Evolutionary conservation across 2,888 invertebrate genomes (phyloP), one percentile per base, ranked within the genome.

Genomic region (Napeogenes inachia): DNA sequence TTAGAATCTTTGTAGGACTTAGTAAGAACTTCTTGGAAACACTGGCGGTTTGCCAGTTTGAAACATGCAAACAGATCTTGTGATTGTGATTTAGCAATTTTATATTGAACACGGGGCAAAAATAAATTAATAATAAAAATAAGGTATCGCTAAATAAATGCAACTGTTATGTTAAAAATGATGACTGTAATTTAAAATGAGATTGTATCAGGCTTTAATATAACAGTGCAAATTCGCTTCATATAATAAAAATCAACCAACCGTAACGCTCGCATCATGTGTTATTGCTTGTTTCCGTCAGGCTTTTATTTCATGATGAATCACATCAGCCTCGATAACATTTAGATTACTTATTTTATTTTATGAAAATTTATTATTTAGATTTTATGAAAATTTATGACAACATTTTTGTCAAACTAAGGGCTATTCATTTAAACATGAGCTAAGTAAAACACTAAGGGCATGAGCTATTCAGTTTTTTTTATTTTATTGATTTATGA

Each of bases 241-340:
- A 72, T 65, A 71, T 78, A 77, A 82, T 81, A 79, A 78, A 79
- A 80, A 77, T 74, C 71, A 69, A 73, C 72, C 69, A 68, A 67
- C 70, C 70, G 72, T 75, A 73, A 68, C 73, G 21, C 30, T 21
- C 50, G 70, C 74, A 74, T 76, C 75, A 75, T 69, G 72, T 76
- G 80, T 79, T 78, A 80, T 79, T 78, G 78, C 79, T 68, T 76
- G 76, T 77, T 72, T 64, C 68, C 72, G 74, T 74, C 75, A 71
- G 68, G 71, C 73, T 75, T 77, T 78, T 77, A 75, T 73, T 73
- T 68, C 69, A 71, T 75, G 78, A 80, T 74, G 75, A 76, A 61
- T 61, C 42, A 63, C 63, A 50, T 59, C 63, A 21, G 30, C 50
- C 30, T 50, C 30, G 50, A 50, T 50, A 50, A 50, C 50, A 30